These are phyloP conservation scores for Nomada flava DNA, from an alignment of 2,888 invertebrate species.

Conservation along the genomic window DNA sequence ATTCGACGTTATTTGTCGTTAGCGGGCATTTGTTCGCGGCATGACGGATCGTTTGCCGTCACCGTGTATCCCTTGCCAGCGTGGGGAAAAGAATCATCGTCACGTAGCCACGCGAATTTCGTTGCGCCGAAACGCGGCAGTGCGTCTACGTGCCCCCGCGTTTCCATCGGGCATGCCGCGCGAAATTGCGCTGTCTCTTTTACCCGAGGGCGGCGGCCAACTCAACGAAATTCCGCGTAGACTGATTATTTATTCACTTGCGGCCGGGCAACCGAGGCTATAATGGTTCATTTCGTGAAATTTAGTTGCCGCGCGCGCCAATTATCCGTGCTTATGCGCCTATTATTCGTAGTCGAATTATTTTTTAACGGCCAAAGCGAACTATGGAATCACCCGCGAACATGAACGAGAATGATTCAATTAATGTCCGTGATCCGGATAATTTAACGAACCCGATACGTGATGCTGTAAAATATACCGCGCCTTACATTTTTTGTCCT, in stretches of 20 bases:
- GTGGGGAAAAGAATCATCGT: slow-evolving; percentile 50
- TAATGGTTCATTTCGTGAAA: slow-evolving; percentile 31
- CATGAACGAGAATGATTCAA: not conserved
- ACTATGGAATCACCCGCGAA: not conserved
- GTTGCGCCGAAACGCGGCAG: slow-evolving; percentile 6
- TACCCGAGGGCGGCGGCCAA: slow-evolving; percentile 8
- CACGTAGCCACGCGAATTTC: slow-evolving; percentile 55
- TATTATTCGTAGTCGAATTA: slow-evolving; percentile 15
- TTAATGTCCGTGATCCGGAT: not conserved
- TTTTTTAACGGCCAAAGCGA: not conserved
- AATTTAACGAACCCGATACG: slow-evolving; percentile 12
- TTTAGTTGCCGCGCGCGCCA: slow-evolving; percentile 22
- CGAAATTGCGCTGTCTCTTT: slow-evolving; percentile 3
- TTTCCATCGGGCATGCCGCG: slow-evolving; percentile 31
- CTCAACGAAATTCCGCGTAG: slow-evolving; percentile 28
- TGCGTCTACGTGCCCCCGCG: slow-evolving; percentile 54
- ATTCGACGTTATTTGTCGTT: slow-evolving; percentile 67
- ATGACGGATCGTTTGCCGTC: slow-evolving; percentile 51
- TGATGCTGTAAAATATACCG: not conserved
- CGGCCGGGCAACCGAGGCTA: slow-evolving; percentile 12
- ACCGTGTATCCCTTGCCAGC: slow-evolving; percentile 39
- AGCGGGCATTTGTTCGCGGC: slow-evolving; percentile 63
- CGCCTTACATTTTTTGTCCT: not conserved
- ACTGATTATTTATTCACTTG: slow-evolving; percentile 46
- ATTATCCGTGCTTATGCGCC: slow-evolving; percentile 23